Percentiles rank a stretch among this genome's conserved stretches.
Evolutionary conservation across 2,113 vertebrate genomes (phyloP).

Genomic region (Cynoglossus semilaevis): DNA sequence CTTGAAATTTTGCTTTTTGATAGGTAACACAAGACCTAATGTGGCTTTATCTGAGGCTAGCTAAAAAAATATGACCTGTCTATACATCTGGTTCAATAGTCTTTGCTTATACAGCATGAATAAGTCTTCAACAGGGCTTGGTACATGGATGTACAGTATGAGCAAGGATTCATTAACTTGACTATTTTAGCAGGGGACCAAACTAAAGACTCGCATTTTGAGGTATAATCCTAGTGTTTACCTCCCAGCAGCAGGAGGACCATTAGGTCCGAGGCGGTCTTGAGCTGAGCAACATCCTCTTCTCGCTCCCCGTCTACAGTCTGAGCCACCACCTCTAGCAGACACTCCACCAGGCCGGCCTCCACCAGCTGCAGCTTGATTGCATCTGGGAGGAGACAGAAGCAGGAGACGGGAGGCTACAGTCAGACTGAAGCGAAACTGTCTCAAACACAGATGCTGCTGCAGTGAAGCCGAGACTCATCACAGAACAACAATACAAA

Average conservation of each 20-base stretch:
- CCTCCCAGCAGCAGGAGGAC: conserved; percentile 94
- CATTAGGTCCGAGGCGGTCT: conserved; percentile 97
- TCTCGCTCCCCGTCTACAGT: conserved; percentile 92
- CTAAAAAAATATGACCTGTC: too few species aligned
- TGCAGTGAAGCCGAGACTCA: background rate
- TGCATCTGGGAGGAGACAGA: conserved; percentile 76
- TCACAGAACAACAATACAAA: too few species aligned
- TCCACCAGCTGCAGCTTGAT: conserved; percentile 98
- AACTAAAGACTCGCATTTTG: background rate
- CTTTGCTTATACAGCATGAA: too few species aligned
- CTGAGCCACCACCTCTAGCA: conserved; percentile 91
- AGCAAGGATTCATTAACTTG: too few species aligned
- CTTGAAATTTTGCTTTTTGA: too few species aligned
- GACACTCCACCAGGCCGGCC: conserved; percentile 93
- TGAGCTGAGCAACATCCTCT: conserved; percentile 92
- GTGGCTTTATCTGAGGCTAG: too few species aligned
- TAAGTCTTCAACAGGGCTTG: too few species aligned
- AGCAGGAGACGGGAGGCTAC: background rate
- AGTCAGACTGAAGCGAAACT: background rate
- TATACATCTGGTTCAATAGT: too few species aligned
- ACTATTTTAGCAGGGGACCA: too few species aligned
- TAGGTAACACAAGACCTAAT: too few species aligned
- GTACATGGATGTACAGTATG: too few species aligned
- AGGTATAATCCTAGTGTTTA: conserved; percentile 42
- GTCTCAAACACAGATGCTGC: background rate